Evolutionary conservation across 2,888 invertebrate species (phyloP), one percentile per base, ranked within the genome.

Genomic region (Limnephilus rhombicus): DNA sequence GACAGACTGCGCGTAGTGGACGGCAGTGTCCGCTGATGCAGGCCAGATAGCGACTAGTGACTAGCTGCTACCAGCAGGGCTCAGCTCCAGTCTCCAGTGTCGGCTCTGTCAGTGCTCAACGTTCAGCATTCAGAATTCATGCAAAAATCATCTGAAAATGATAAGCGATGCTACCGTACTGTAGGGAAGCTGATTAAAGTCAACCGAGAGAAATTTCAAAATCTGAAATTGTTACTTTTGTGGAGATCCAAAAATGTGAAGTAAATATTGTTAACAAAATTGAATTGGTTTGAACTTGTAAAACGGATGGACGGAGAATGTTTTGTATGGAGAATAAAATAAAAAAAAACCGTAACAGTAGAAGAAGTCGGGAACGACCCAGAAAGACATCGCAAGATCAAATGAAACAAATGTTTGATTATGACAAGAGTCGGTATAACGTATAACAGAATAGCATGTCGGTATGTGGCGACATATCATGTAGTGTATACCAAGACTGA

Each of bases 11-110:
- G 89, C 90, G 92, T 91, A 91, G 92, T 82, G 92, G 83, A 80
- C 93, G 92, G 90, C 93, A 85, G 90, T 91, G 92, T 92, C 92
- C 89, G 89, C 91, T 92, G 93, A 93, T 93, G 92, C 92, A 80
- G 91, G 53, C 83, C 90, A 93, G 93, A 93, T 68, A 68, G n/a
- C 68, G 24, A 68, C 93, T 45, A 93, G 92, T 85, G 24, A 68
- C 68, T 24, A 53, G 24, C 68, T 24, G 9, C 68, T 68, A 68
- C 24, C 68, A n/a, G 24, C 68, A 9, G 24, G 53, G 15, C 85
- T 68, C 87, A 80, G 81, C 49, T n/a, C 29, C 93, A 92, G 92
- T 81, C 49, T n/a, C 29, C 93, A 92, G 92, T 85, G 91, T 41
- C 92, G 92, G 86, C 83, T 80, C 11, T 81, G 29, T 87, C 31